Percentiles rank a stretch among this genome's conserved stretches.
Conservation (phyloP, 2,888 invertebrate species). For the Mesoligia furuncula region DNA sequence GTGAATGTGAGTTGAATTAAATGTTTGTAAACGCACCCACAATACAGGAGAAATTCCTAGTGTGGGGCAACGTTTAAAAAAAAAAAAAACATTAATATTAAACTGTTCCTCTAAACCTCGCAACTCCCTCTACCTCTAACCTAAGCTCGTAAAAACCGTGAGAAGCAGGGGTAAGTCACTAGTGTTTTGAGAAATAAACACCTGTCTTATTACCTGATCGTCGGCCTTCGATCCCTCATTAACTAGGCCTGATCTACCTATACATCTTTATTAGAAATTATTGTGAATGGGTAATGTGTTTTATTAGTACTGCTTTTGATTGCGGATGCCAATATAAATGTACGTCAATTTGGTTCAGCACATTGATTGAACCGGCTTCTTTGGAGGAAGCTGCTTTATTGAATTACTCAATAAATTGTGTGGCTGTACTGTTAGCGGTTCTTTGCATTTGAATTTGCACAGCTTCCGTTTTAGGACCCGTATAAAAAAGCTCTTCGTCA, state of each 20-base stretch:
- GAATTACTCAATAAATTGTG: conserved; percentile 66
- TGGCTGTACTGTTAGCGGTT: conserved; percentile 46
- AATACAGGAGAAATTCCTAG: no score
- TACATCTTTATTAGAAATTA: conserved; percentile 76
- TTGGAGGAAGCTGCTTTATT: conserved; percentile 70
- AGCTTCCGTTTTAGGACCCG: background rate
- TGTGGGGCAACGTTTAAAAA: no score
- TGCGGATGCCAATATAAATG: conserved; percentile 74
- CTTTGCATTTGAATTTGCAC: background rate
- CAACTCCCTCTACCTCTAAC: background rate
- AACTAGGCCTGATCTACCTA: conserved; percentile 14
- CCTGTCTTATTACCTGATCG: conserved; percentile 8
- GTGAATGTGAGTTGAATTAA: no score
- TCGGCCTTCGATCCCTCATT: conserved; percentile 40
- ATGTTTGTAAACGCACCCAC: no score
- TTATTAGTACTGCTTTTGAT: conserved; percentile 73
- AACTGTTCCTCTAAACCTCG: background rate
- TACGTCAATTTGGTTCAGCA: conserved; percentile 64
- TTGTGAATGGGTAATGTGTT: conserved; percentile 73
- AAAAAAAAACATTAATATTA: no score
- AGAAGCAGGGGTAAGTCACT: background rate
- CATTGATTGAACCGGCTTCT: conserved; percentile 73
- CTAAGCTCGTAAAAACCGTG: background rate
- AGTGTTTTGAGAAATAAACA: conserved; percentile 18
- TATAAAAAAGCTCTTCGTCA: background rate